Evolutionary conservation across 2,888 invertebrate species (phyloP), one percentile per base, ranked within the genome.

Genomic region (Neoaliturus tenellus): DNA sequence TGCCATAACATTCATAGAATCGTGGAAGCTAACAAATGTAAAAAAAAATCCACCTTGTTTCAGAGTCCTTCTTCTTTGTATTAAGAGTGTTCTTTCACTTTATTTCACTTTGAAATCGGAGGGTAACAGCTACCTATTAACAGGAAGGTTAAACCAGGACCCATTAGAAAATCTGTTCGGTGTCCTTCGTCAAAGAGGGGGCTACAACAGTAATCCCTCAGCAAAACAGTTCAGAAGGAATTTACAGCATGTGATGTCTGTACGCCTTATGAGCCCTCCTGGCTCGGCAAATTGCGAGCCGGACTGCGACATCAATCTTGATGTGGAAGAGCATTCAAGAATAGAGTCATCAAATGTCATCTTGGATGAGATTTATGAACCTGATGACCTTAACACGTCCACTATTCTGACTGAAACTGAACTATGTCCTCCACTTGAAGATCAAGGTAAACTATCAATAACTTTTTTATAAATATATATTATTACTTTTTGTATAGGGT

Each of bases 91-190:
- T 17, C 25, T 80, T 28, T 20, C 31, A 28, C 58, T 80, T 5
- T 58, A 35, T 58, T 8, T 8, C 14, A 20, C 28, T n/a, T 23
- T 58, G 35, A 35, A 31, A 58, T 17, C n/a, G 14, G 58, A 80
- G 25, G 58, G 55, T 17, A 58, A 55, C 31, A 17, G 28, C n/a
- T 58, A 23, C n/a, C 25, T 58, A 14, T 25, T 80, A 31, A 80
- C 55, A 6, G 25, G 25, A 3, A 55, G 80, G 31, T 35, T 80
- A 4, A 80, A 80, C 35, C 58, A 80, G 20, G 58, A 80, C 20
- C 80, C 33, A 2, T 12, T 80, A 4, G 80, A 80, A 58, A 80
- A 80, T 80, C 1, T 58, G 33, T 80, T 80, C 20, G 58, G 80
- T 12, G 80, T 80, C 4, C 6, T 80, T 6, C 23, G 80, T 10